Base-by-base conservation (phyloP, 2,113 vertebrate genomes). In the Dicrurus megarhynchus region DNA sequence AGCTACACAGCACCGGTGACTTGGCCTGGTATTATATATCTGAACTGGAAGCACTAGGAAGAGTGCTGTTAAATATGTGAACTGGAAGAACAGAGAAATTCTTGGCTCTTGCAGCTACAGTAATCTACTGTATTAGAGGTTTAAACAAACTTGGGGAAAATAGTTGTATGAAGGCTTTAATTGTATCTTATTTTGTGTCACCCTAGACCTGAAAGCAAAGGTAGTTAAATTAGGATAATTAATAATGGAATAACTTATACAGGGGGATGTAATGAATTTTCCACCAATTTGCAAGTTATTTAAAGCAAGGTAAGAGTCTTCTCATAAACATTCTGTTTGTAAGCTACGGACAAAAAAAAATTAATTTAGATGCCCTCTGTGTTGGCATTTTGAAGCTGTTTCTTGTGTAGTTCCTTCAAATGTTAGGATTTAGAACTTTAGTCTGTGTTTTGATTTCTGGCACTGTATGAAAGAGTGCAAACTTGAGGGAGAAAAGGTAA, bases 151-250 rank as follows among this genome's bases (percentile, higher is more conserved):
- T 53, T 33, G 10, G 47, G 49, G 23, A 84, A 89, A 91, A 64
- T 2, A 50, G 19, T 78, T 81, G 7, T 76, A 21, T 4, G 28
- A 79, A 87, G 53, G 16, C 59, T 89, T 71, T 89, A 35, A 71
- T 93, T 71, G 87, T 76, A 21, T 28, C 35, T 69, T 61, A n/a
- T 91, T 89, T 52, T 50, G 28, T 89, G 75, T 93, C 15, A 28
- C 57, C 24, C 3, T 91, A 59, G 56, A 80, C 79, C 35, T 68
- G 44, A 80, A 91, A 78, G 69, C 65, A 89, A 84, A 84, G 65
- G 63, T 91, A 83, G 35, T 57, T 81, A 94, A 94, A 76, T 68
- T 64, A 83, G n/a, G 41, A 21, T 91, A 87, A 73, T 91, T 91
- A 93, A 70, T 89, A 33, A n/a, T 42, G 61, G 27, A 81, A 82